Percentiles rank a stretch among this genome's conserved stretches.
phyloP scores from a whole-genome alignment of 2,888 invertebrate genomes.

The Megalurothrips usitatus region DNA sequence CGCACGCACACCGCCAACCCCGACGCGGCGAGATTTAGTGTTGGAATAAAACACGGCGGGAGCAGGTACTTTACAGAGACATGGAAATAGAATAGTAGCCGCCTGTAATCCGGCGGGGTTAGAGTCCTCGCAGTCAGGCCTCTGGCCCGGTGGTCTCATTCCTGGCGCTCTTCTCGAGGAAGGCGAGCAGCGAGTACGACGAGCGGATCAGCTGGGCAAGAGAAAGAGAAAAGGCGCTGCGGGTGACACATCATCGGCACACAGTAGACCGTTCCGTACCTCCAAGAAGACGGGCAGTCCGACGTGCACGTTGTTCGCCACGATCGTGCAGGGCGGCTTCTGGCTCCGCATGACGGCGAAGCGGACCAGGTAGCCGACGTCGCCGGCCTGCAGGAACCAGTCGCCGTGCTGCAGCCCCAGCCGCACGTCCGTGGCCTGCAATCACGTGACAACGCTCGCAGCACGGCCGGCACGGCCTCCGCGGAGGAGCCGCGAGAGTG shows the following conservation, averaged over 20 bases:
- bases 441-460: neutral
- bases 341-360: neutral
- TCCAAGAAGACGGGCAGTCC: neutral
- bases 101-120: too few species aligned
- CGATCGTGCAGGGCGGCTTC: neutral
- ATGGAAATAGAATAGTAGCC: too few species aligned
- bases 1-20: too few species aligned
- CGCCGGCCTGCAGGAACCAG: neutral
- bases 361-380: neutral
- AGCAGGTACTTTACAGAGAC: too few species aligned
- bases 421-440: neutral
- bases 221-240: neutral
- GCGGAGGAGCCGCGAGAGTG: neutral
- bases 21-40: too few species aligned
- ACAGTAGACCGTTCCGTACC: neutral
- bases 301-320: neutral
- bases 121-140: too few species aligned
- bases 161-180: neutral
- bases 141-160: neutral
- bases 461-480: neutral
- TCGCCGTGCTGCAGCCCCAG: neutral
- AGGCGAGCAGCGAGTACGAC: neutral
- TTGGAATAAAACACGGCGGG: too few species aligned
- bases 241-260: neutral
- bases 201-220: neutral